Percentiles rank a stretch among this genome's conserved stretches.
phyloP scores from a whole-genome alignment of 2,797 vertebrate species.

The Gadopsis bispinosus region DNA sequence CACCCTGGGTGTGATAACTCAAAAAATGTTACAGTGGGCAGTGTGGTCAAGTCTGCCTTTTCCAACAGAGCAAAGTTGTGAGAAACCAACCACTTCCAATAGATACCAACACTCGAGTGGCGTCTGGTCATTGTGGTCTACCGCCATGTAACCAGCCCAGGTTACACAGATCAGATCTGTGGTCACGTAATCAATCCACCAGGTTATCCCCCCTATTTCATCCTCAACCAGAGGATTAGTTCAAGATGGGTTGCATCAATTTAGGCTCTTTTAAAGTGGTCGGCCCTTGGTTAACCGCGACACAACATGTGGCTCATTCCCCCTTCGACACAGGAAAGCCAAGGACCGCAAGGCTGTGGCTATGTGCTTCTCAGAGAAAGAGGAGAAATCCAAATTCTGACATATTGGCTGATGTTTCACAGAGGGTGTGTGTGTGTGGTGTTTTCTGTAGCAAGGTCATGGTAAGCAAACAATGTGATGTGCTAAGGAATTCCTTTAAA shows the following conservation, averaged over 20 bases:
- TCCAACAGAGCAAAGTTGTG: slow-evolving; percentile 29
- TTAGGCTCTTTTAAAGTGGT: slow-evolving; percentile 72
- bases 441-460: slow-evolving; percentile 41
- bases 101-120: slow-evolving; percentile 34
- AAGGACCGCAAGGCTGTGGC: slow-evolving; percentile 49
- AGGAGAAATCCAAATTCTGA: slow-evolving; percentile 40
- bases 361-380: slow-evolving; percentile 53
- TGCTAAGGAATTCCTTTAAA: neutral
- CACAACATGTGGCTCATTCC: slow-evolving; percentile 72
- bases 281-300: slow-evolving; percentile 71
- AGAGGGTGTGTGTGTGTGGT: slow-evolving; percentile 9
- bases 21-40: neutral
- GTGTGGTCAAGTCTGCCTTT: slow-evolving; percentile 8
- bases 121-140: slow-evolving; percentile 56
- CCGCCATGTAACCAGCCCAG: slow-evolving; percentile 55
- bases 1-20: slow-evolving; percentile 18
- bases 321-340: slow-evolving; percentile 35
- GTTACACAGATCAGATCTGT: slow-evolving; percentile 59
- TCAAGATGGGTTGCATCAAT: slow-evolving; percentile 78
- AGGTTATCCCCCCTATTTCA: slow-evolving; percentile 62
- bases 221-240: slow-evolving; percentile 73
- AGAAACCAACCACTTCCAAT: slow-evolving; percentile 43
- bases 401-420: slow-evolving; percentile 42
- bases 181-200: slow-evolving; percentile 64
- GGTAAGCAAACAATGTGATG: slow-evolving; percentile 31